Evolutionary conservation across 2,888 invertebrate species (phyloP).

Genomic region (Tanypteryx hageni): DNA sequence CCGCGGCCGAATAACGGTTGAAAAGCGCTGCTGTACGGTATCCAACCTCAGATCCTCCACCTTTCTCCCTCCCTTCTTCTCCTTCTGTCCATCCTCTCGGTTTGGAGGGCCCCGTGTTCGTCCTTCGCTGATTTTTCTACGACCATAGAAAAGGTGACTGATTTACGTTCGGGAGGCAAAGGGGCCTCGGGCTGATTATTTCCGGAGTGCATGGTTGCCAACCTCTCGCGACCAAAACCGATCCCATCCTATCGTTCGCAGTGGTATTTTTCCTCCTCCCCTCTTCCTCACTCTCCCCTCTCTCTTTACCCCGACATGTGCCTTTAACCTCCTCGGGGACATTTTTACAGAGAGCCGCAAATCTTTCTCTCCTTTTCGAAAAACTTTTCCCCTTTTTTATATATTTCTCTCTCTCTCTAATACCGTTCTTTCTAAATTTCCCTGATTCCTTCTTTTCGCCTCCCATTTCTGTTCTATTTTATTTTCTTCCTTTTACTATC

Average conservation of each 20-base stretch:
- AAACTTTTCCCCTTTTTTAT: neutral
- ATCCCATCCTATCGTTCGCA: neutral
- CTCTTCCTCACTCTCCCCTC: neutral
- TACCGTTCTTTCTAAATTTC: neutral
- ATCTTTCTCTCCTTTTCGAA: neutral
- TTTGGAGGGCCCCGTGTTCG: neutral
- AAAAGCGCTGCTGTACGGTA: too few species aligned
- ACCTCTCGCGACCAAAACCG: neutral
- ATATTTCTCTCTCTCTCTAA: neutral
- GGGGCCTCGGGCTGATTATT: neutral
- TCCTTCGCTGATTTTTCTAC: neutral
- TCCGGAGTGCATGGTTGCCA: neutral
- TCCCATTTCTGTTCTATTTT: neutral
- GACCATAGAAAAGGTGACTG: constrained; percentile 1
- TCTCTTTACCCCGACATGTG: neutral
- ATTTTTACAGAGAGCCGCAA: neutral
- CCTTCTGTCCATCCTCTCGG: neutral
- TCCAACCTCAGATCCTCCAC: neutral
- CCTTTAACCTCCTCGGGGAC: neutral
- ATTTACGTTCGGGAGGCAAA: neutral
- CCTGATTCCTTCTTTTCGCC: neutral
- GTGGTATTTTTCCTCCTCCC: neutral
- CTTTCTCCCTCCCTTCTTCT: neutral
- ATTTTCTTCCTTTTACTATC: neutral
- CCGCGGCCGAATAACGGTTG: too few species aligned